A percentile compares a stretch with the other conserved stretches of the same genome.
Conservation (phyloP, 1,140 invertebrate species). For the Sitobion miscanthi region DNA sequence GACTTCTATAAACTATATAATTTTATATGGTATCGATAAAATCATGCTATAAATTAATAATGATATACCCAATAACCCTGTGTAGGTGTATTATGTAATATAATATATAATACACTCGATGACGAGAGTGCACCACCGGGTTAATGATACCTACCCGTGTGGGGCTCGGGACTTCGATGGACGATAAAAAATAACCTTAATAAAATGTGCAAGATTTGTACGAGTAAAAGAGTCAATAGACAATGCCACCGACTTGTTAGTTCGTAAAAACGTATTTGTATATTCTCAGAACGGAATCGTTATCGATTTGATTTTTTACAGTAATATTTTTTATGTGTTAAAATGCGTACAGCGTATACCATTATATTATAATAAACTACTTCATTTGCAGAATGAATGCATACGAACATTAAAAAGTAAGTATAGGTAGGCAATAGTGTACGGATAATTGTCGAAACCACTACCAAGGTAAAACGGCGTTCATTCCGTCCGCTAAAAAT, state of each 20-base stretch:
- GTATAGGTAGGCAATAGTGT: neutral
- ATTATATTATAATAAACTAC: too few relatives aligned
- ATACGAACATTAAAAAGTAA: neutral
- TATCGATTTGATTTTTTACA: neutral
- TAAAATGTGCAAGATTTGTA: neutral
- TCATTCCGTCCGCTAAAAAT: neutral
- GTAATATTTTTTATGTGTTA: neutral
- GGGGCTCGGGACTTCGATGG: neutral
- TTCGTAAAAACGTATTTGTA: neutral
- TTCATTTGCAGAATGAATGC: neutral
- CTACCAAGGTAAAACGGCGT: neutral
- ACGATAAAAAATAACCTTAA: neutral
- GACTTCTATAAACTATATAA: slow-evolving; percentile 26
- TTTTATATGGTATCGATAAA: neutral
- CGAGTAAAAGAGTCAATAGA: neutral
- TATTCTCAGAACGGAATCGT: neutral
- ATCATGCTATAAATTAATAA: slow-evolving; percentile 33
- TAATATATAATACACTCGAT: neutral
- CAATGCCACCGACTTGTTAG: neutral
- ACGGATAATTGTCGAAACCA: neutral
- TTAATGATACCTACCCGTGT: neutral
- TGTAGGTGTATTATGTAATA: neutral
- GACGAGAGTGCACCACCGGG: neutral
- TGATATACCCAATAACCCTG: neutral
- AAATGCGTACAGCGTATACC: neutral